Percentiles rank a stretch among this genome's conserved stretches.
phyloP scores from a whole-genome alignment of 23 tunicate species.

The Styela plicata region DNA sequence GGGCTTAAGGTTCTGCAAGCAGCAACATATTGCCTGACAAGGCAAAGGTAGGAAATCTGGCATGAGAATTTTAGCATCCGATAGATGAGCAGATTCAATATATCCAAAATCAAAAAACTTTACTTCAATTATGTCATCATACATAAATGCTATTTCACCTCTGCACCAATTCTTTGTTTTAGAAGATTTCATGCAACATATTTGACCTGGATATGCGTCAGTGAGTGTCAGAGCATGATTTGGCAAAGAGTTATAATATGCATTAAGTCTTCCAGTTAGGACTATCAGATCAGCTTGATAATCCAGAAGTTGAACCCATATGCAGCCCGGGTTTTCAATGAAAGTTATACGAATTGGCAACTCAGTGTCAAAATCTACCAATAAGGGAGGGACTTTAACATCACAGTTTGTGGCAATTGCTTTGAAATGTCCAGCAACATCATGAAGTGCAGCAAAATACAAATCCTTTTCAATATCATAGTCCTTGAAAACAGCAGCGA shows the following conservation, averaged over 20 bases:
- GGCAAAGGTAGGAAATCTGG: constrained; percentile 27
- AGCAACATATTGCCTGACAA: constrained; percentile 51
- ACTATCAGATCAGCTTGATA: constrained; percentile 19
- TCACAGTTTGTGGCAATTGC: background rate
- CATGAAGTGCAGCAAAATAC: constrained; percentile 11
- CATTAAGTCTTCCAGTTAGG: constrained; percentile 38
- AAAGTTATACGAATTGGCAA: constrained; percentile 44
- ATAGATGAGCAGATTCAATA: constrained; percentile 30
- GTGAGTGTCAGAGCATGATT: background rate
- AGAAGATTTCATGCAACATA: constrained; percentile 17
- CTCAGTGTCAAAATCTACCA: constrained; percentile 10
- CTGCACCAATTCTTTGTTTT: constrained; percentile 45
- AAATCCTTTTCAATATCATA: background rate
- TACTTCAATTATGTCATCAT: constrained; percentile 51
- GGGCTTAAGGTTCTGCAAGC: constrained; percentile 43
- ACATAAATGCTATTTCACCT: constrained; percentile 32
- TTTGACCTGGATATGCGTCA: background rate
- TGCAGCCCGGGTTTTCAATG: constrained; percentile 61
- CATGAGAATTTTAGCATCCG: constrained; percentile 28
- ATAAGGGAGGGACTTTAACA: background rate
- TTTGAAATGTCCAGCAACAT: background rate
- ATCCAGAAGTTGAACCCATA: constrained; percentile 65
- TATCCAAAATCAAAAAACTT: constrained; percentile 71
- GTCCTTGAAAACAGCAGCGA: constrained; percentile 11
- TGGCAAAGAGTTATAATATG: constrained; percentile 28